Evolutionary conservation across 1,140 invertebrate species (phyloP), one percentile per base, ranked within the genome.

Genomic region (Pseudomyrmex flavicornis): DNA sequence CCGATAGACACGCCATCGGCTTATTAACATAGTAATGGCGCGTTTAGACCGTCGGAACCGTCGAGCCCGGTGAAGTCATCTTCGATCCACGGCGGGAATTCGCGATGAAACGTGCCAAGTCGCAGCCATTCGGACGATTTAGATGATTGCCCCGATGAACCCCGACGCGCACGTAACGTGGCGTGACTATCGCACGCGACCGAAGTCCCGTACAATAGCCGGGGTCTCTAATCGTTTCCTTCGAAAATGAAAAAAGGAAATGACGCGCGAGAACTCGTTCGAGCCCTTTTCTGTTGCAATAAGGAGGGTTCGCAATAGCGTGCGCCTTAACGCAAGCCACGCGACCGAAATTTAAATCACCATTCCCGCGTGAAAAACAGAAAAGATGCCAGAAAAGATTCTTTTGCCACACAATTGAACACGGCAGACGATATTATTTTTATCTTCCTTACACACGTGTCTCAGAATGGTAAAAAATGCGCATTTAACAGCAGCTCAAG

Each of bases 141-240:
- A 89, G 90, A 92, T 92, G 92, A 93, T 93, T 93, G 68, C 83
- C 72, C 70, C 86, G 85, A 54, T 44, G 46, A 88, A 75, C 63
- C 82, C 69, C n/a, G 62, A 61, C 54, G 22, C 52, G 76, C 87
- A 88, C 84, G 82, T 83, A 91, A 89, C 85, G 54, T 90, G 83
- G 88, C 91, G 91, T 91, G 92, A 92, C 91, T 90, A 87, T 90
- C 89, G 91, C 91, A 92, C 91, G 91, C 91, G 92, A 93, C 91
- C 86, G 63, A 65, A 66, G 63, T 20, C 15, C 74, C 75, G 70
- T 50, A 83, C 85, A 90, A 90, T 91, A 56, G 85, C 89, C 91
- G 59, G 85, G 48, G 1, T 17, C 68, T 63, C 70, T 91, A 91
- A 91, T 91, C 91, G 77, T 85, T 91, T 84, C 74, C 75, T 65